Evolutionary conservation across 2,888 invertebrate species (phyloP).

Genomic region (Drosophila pseudotalamancana): DNA sequence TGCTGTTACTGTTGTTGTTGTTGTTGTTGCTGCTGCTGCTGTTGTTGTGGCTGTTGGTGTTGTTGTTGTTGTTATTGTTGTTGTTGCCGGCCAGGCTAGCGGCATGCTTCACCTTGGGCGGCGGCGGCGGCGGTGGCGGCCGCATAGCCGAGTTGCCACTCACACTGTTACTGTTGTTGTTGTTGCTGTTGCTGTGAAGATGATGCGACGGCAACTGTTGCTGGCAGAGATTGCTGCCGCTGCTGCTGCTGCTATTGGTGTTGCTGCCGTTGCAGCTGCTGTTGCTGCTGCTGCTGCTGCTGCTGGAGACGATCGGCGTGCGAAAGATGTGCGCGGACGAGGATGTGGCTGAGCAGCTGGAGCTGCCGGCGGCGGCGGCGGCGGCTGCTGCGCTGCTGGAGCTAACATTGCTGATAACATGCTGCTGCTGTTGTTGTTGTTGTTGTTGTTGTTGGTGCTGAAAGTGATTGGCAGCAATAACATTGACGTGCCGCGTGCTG

Average conservation of each 20-base stretch:
- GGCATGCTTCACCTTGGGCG: slow-evolving; percentile 83
- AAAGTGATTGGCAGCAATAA: slow-evolving; percentile 79
- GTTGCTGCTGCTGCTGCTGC: slow-evolving; percentile 61
- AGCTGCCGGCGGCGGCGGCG: slow-evolving; percentile 23
- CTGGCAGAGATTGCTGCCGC: slow-evolving; percentile 36
- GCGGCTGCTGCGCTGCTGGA: slow-evolving; percentile 47
- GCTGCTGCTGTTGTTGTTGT: slow-evolving; percentile 49
- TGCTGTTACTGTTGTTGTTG: slow-evolving; percentile 35
- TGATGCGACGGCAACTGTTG: slow-evolving; percentile 48
- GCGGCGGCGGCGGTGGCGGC: slow-evolving; percentile 84
- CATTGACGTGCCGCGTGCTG: slow-evolving; percentile 81
- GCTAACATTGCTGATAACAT: slow-evolving; percentile 62
- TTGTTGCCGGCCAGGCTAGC: slow-evolving; percentile 50
- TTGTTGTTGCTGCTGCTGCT: no score
- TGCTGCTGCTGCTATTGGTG: slow-evolving; percentile 40
- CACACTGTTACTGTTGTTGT: slow-evolving; percentile 9
- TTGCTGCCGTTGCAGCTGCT: slow-evolving; percentile 71
- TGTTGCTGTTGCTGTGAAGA: slow-evolving; percentile 33
- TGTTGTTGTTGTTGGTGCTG: slow-evolving; percentile 62
- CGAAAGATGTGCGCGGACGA: slow-evolving; percentile 78
- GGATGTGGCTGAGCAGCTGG: slow-evolving; percentile 48
- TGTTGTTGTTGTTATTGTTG: slow-evolving; percentile 6
- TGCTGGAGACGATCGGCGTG: slow-evolving; percentile 83
- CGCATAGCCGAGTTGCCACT: slow-evolving; percentile 80
- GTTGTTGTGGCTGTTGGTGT: slow-evolving; percentile 21